These are phyloP conservation scores for Apocrypta bakeri DNA, from an alignment of 1,140 invertebrate species.

Conservation along the genomic window DNA sequence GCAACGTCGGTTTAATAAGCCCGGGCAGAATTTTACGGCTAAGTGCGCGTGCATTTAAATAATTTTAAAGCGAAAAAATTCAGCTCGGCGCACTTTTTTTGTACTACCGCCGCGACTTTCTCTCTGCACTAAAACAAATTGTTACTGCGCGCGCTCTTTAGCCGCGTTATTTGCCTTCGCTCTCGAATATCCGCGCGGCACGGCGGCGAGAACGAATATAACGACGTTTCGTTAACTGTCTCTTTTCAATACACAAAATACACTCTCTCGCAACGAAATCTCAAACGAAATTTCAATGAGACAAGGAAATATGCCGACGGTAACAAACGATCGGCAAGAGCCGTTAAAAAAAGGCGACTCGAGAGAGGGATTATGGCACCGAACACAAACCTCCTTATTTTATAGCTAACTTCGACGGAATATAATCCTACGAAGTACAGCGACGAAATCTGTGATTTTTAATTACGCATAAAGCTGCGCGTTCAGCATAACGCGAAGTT, in stretches of 20 bases:
- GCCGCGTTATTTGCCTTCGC: neutral
- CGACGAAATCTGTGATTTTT: no score
- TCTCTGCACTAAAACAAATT: conserved; percentile 25
- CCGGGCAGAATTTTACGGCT: neutral
- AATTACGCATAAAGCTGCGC: no score
- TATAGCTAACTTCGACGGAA: no score
- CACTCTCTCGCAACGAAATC: neutral
- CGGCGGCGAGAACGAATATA: neutral
- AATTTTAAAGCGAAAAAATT: conserved; percentile 33
- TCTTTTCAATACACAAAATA: neutral
- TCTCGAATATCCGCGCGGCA: no score
- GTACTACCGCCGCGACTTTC: conserved; percentile 11
- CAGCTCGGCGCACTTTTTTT: neutral
- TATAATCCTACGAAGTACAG: no score
- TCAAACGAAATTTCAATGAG: no score
- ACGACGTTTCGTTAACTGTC: neutral
- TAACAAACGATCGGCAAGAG: no score
- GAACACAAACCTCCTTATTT: no score
- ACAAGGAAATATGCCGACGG: no score
- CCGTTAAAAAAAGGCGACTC: no score
- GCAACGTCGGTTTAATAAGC: neutral
- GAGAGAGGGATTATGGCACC: no score
- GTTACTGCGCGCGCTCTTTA: conserved; percentile 17
- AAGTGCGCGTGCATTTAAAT: conserved; percentile 26
- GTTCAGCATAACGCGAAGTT: no score